Base-by-base conservation (phyloP, 1,140 invertebrate species). In the Macrotrachela quadricornifera region DNA sequence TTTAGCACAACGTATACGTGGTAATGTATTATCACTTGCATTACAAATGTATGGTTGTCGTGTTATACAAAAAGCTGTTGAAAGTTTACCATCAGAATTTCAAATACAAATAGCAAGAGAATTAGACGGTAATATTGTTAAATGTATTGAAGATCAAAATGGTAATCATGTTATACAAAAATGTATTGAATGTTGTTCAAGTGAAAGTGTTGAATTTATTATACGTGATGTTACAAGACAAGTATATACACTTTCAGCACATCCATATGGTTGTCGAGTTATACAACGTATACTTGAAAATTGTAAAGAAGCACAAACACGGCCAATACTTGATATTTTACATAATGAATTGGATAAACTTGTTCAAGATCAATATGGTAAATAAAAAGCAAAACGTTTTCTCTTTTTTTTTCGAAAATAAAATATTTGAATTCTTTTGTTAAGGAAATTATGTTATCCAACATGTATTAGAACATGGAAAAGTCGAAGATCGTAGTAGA, bases 61-160 rank as follows among this genome's bases (percentile, higher is more conserved):
- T 43, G 92, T 99, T 0, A 96, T 99, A 61, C 94, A 99, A 70
- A 99, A 99, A 70, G 94, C 94, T 12, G 71, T 99, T 38, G 94
- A 99, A 72, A 91, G 86, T n/a, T 92, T 99, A 63, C 82, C 85
- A 11, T 75, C 83, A 12, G 88, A 95, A 62, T 86, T 36, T 9
- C 39, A 56, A 38, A 85, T 92, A 63, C 88, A 95, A 71, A 91
- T 97, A 58, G 90, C 95, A 0, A 80, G 85, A 47, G 91, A 97
- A 70, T 72, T 97, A 14, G 90, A 96, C 66, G 90, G 90, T 0
- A 88, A 95, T 67, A 85, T 97, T 1, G 73, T 95, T 50, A 95
- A 94, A 69, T 96, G 91, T 72, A 90, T 96, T n/a, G 95, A 96
- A 72, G 92, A 97, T 72, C 92, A 97, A 70, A 97, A 97, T 72